A percentile compares a stretch with the other conserved stretches of the same genome.
phyloP scores from a whole-genome alignment of 2,113 vertebrate species.

The Hyaena hyaena region DNA sequence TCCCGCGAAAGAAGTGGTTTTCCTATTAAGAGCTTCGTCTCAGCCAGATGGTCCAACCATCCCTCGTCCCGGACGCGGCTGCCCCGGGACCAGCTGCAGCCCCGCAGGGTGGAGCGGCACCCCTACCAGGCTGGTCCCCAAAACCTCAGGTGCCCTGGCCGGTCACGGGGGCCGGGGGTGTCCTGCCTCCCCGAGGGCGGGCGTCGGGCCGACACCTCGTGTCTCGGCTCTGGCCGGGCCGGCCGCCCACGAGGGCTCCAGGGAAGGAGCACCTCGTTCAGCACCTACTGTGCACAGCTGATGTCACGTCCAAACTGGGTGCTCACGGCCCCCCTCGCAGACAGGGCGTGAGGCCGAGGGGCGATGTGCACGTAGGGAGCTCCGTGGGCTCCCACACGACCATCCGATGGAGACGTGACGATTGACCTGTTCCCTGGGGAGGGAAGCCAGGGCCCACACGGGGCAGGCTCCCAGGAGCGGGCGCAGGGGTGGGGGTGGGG shows the following conservation, averaged over 20 bases:
- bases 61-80: not conserved
- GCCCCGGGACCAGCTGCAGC: not conserved
- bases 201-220: not conserved
- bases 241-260: not conserved
- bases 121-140: accelerated
- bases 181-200: accelerated
- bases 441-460: not conserved
- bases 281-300: not conserved
- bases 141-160: not conserved
- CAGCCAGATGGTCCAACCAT: slow-evolving; percentile 84
- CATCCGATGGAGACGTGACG: accelerated
- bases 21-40: slow-evolving; percentile 85
- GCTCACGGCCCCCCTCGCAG: accelerated
- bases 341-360: accelerated
- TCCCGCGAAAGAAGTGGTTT: slow-evolving; percentile 84
- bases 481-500: no score
- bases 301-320: not conserved
- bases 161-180: accelerated
- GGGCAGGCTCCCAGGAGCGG: no score
- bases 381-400: accelerated
- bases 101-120: not conserved
- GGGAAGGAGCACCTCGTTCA: not conserved
- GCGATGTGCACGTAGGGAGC: no score
- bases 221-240: not conserved
- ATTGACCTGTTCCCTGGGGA: not conserved